Evolutionary conservation across 2,888 invertebrate genomes (phyloP).

Genomic region (Dryocosmus kuriphilus): DNA sequence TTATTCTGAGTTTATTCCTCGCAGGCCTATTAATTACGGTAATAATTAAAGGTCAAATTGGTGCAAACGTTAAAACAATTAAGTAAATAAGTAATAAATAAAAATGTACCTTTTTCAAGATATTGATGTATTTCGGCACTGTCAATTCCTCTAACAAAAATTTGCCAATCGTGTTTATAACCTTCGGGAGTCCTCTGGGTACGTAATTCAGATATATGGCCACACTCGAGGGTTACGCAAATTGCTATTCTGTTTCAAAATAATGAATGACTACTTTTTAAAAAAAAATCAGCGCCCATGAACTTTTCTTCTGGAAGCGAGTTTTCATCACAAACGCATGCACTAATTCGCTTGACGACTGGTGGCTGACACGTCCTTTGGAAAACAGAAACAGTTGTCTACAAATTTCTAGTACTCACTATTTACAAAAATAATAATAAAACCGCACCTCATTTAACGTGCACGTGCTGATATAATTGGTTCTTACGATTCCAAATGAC

Average conservation of each 20-base stretch:
- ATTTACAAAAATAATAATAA: conserved; percentile 12
- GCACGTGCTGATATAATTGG: conserved; percentile 22
- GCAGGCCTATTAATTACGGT: not conserved
- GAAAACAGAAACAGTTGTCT: not conserved
- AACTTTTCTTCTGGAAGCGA: conserved; percentile 12
- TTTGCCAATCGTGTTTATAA: conserved; percentile 98
- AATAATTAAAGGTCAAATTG: not conserved
- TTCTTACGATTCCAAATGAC: conserved; percentile 6
- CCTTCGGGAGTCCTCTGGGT: conserved; percentile 91
- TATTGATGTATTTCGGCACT: conserved; percentile 92
- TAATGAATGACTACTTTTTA: conserved; percentile 42
- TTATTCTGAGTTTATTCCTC: not conserved
- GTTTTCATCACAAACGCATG: conserved; percentile 20
- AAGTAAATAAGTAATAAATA: conserved; percentile 22
- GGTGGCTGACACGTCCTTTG: not conserved
- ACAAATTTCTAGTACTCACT: not conserved
- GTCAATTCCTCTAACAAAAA: conserved; percentile 94
- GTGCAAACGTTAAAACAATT: not conserved
- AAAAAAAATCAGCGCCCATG: conserved; percentile 23
- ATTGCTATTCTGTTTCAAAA: conserved; percentile 81
- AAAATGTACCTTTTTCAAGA: conserved; percentile 85
- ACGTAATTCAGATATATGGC: conserved; percentile 91
- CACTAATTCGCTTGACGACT: not conserved
- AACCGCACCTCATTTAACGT: conserved; percentile 30
- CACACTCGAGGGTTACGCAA: conserved; percentile 93